Evolutionary conservation across 2,888 invertebrate genomes (phyloP), one percentile per base, ranked within the genome.

Genomic region (Anthophora plumipes): DNA sequence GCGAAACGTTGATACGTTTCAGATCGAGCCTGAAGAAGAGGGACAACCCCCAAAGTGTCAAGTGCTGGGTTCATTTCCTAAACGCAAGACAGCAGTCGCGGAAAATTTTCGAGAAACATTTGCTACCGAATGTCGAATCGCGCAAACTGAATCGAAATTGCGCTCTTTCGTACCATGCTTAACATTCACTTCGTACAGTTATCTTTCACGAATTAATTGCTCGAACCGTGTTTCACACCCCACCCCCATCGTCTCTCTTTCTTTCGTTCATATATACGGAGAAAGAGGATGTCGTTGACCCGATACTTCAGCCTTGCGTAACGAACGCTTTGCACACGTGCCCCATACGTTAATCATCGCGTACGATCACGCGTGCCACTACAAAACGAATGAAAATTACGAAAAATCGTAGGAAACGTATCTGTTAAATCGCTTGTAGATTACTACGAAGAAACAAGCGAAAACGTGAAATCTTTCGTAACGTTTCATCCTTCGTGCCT

Each of bases 231-330:
- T 41, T 67, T 43, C 50, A 22, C 9, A 25, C 12, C 46, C 22
- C n/a, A 39, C 22, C 46, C 54, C 20, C n/a, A n/a, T n/a, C n/a
- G n/a, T n/a, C n/a, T n/a, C 50, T 46, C 46, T n/a, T 2, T 66
- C 20, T 20, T 8, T 61, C 37, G 52, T 14, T 8, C 20, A 50
- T 20, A 41, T 46, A 39, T 55, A 52, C 50, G 50, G 69, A 60
- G 75, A 75, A 55, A 59, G 41, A 14, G 71, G 61, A 84, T 59
- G 77, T 76, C 85, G 67, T 78, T 69, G 85, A 87, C 85, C 85
- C 59, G 82, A 75, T 79, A 80, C 60, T 43, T 59, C 61, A 57
- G 59, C 69, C 64, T 86, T 84, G 85, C 85, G 68, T 86, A 86
- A 86, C 82, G 50, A 75, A 48, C 48, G 64, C 73, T 82, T 87